phyloP scores from a whole-genome alignment of 2,888 invertebrate genomes.

The Thecocarcelia acutangulata region DNA sequence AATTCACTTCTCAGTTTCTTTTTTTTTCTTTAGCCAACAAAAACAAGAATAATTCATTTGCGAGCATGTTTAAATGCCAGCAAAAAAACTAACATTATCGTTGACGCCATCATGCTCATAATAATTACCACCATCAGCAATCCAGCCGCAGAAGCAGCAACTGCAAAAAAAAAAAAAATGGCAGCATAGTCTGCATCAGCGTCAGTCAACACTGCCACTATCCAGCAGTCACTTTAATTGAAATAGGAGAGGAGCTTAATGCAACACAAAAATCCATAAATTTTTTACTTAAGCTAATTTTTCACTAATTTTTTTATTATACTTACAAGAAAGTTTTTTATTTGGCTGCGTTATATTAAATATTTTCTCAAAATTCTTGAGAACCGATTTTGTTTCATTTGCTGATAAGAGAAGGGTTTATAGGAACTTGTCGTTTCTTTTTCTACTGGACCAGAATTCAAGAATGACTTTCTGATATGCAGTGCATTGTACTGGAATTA shows the following conservation, averaged over 20 bases:
- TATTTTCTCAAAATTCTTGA: too few species aligned
- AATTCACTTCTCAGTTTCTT: conserved; percentile 66
- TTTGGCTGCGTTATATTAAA: too few species aligned
- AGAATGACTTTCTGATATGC: too few species aligned
- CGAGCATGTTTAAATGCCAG: conserved; percentile 18
- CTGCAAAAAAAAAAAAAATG: conserved; percentile 24
- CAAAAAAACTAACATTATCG: conserved; percentile 51
- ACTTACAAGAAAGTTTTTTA: too few species aligned
- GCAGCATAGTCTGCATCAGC: conserved; percentile 11
- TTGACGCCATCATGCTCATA: conserved; percentile 51
- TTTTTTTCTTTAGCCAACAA: conserved; percentile 3
- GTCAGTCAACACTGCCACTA: conserved; percentile 32
- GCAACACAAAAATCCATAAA: neutral
- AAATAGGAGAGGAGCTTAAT: conserved; percentile 55
- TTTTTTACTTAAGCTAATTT: too few species aligned
- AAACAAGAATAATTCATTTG: conserved; percentile 1
- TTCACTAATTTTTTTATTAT: too few species aligned
- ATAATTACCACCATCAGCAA: conserved; percentile 24
- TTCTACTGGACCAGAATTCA: too few species aligned
- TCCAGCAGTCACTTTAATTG: conserved; percentile 62
- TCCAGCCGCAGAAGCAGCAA: conserved; percentile 8
- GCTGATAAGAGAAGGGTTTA: too few species aligned
- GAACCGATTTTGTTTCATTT: too few species aligned
- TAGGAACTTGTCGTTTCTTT: too few species aligned
- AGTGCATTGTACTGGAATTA: too few species aligned